Conservation (phyloP, 2,888 invertebrate genomes). For the Chrysolina haemoptera region DNA sequence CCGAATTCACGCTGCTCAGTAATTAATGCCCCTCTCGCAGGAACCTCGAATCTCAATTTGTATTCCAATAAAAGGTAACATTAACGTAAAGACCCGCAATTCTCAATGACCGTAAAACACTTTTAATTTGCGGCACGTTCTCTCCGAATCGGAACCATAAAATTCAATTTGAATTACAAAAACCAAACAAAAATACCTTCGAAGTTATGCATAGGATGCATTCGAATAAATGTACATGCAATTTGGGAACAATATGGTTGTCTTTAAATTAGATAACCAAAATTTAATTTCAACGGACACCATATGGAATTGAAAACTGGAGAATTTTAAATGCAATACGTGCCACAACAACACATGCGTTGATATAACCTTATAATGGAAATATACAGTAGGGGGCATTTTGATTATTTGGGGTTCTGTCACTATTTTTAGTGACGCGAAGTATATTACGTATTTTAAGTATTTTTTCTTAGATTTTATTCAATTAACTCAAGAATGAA, state of each 20-base stretch:
- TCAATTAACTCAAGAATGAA: too few species aligned
- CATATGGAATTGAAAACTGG: constrained; percentile 4
- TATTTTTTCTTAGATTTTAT: too few species aligned
- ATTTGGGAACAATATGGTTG: constrained; percentile 47
- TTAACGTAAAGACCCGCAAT: constrained; percentile 5
- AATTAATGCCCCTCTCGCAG: neutral
- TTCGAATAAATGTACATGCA: constrained; percentile 50
- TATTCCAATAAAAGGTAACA: constrained; percentile 3
- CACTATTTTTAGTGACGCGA: too few species aligned
- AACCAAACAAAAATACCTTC: constrained; percentile 40
- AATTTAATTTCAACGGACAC: constrained; percentile 17
- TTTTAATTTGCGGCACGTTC: constrained; percentile 45
- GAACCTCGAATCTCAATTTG: neutral
- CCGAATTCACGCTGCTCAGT: neutral
- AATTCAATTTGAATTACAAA: constrained; percentile 43
- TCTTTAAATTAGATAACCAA: constrained; percentile 13
- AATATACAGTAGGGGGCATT: neutral
- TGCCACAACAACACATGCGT: constrained; percentile 5
- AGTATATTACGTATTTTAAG: too few species aligned
- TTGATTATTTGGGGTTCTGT: too few species aligned
- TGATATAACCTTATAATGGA: neutral
- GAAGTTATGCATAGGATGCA: constrained; percentile 34
- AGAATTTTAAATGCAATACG: neutral
- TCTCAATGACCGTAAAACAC: constrained; percentile 17
- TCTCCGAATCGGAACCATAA: constrained; percentile 25